phyloP scores from a whole-genome alignment of 1,140 invertebrate species.

The Papilio xuthus region DNA sequence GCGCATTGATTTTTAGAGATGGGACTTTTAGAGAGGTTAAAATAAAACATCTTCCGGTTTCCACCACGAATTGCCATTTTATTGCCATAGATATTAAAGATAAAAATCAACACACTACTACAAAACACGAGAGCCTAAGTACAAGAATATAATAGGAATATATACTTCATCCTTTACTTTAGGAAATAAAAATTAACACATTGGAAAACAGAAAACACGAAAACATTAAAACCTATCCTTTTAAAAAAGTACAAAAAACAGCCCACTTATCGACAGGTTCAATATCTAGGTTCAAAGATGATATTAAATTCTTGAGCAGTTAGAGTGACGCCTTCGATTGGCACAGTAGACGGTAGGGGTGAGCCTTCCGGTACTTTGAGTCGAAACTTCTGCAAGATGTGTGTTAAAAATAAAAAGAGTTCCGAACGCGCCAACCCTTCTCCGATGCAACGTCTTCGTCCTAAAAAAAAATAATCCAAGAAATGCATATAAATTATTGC shows the following conservation, averaged over 20 bases:
- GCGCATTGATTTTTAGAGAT: constrained; percentile 71
- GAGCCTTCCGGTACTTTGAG: constrained; percentile 85
- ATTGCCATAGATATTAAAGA: background rate
- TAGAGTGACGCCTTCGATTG: constrained; percentile 86
- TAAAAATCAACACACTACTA: constrained; percentile 17
- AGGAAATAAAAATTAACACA: background rate
- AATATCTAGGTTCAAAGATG: constrained; percentile 58
- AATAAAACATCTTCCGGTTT: constrained; percentile 5
- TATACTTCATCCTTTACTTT: background rate
- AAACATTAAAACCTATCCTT: background rate
- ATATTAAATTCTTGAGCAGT: constrained; percentile 83
- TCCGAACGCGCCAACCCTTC: constrained; percentile 91
- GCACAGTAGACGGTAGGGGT: constrained; percentile 83
- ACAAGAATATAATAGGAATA: background rate
- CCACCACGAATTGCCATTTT: constrained; percentile 22
- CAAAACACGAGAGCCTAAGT: background rate
- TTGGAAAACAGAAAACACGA: background rate
- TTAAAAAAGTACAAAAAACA: background rate
- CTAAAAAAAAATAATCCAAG: constrained; percentile 65
- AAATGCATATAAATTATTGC: background rate
- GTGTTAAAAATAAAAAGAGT: constrained; percentile 90
- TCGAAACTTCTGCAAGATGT: constrained; percentile 89
- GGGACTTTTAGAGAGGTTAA: constrained; percentile 39
- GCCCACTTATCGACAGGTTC: constrained; percentile 28
- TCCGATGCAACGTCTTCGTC: constrained; percentile 92